Evolutionary conservation across 2,113 vertebrate genomes (phyloP), one percentile per base, ranked within the genome.

Genomic region (Loxodonta africana): DNA sequence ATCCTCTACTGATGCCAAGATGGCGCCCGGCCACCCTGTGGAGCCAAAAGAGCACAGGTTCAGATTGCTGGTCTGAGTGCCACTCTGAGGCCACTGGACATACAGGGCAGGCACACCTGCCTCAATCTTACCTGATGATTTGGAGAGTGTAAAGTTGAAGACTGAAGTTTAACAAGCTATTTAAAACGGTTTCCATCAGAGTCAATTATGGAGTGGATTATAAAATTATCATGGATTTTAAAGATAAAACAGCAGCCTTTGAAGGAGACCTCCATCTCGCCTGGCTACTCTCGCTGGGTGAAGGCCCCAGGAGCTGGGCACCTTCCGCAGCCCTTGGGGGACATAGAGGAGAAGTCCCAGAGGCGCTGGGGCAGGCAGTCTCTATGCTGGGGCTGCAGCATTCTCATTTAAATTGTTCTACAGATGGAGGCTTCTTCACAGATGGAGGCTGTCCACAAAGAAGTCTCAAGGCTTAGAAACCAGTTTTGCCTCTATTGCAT

Each of bases 401-500:
- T 33, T 44, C 73, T 51, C 28, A 1, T 57, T 12, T 57, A 57
- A 57, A 57, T 57, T 57, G 53, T 57, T 17, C 53, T 57, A 12
- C 41, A 0, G 1, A 30, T 11, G 3, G 30, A 33, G n/a, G 25
- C 0, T 1, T 37, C 2, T 37, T 37, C 37, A 37, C 37, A 37
- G 21, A 4, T 5, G 3, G 30, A 33, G n/a, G 25, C 0, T 1
- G 25, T 37, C 33, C 41, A 57, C 60, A n/a, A 11, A 44, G 62
- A 30, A 30, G 44, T 21, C 63, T 67, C 25, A 2, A 74, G 67
- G 4, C 37, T 26, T 0, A 4, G 21, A 48, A 5, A 1, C 7
- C 28, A 44, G 37, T 0, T 1, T 48, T 18, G 62, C 33, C 33
- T 53, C 48, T 15, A 0, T 2, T 0, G 0, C 53, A 30, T 0